Conservation (phyloP, 2,797 vertebrate species). For the Hozukius guyotensis region DNA sequence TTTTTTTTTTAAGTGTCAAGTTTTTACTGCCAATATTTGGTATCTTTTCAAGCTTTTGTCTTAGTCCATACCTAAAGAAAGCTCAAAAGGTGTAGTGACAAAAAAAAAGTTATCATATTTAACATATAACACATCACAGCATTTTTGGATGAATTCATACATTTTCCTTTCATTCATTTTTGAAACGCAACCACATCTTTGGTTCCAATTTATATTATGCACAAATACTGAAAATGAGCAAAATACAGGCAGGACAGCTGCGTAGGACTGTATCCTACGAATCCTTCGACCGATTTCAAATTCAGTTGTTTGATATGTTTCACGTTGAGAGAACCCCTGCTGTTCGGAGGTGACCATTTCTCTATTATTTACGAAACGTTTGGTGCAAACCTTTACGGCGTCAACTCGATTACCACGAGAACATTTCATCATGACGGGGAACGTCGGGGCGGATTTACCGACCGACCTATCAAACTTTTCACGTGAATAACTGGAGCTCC, state of each 20-base stretch:
- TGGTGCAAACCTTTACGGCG: conserved; percentile 21
- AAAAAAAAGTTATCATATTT: background rate
- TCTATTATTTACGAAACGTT: conserved; percentile 20
- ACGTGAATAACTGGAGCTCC: background rate
- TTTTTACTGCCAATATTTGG: conserved; percentile 45
- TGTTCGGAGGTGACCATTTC: conserved; percentile 19
- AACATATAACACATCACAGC: conserved; percentile 6
- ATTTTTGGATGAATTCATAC: conserved; percentile 15
- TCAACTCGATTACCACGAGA: conserved; percentile 29
- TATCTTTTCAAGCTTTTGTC: conserved; percentile 23
- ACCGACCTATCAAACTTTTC: background rate
- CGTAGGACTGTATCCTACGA: background rate
- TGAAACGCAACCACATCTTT: conserved; percentile 48
- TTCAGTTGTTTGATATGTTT: conserved; percentile 34
- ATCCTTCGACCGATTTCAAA: background rate
- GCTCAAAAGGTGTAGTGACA: conserved; percentile 8
- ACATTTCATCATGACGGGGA: conserved; percentile 6
- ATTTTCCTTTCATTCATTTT: conserved; percentile 15
- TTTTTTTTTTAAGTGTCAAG: background rate
- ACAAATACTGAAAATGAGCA: conserved; percentile 10
- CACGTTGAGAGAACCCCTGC: conserved; percentile 23
- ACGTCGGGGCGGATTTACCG: conserved; percentile 10
- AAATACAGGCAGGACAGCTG: conserved; percentile 7
- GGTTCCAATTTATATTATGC: conserved; percentile 41
- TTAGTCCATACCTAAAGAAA: conserved; percentile 15